Evolutionary conservation across 2,888 invertebrate species (phyloP), one percentile per base, ranked within the genome.

Genomic region (Leptinotarsa tumamoca): DNA sequence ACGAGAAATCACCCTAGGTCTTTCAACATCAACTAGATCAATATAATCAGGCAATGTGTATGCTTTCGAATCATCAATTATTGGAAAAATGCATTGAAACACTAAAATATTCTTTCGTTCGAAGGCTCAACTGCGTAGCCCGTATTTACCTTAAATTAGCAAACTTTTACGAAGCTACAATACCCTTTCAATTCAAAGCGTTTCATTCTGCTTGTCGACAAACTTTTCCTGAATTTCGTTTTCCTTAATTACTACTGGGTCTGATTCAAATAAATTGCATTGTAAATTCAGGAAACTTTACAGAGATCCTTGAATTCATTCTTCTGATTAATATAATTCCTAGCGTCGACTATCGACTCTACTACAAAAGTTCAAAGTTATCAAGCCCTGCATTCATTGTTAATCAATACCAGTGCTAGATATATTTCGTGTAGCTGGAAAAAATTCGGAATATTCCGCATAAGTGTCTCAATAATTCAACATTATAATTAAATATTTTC

Each of bases 141-240:
- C 82, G 84, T 83, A 84, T 84, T 81, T 82, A 84, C 84, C 84
- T 84, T 83, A 79, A 78, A 80, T 82, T 82, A 82, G 82, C 83
- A 83, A 85, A 85, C 82, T 84, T 84, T 83, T 79, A 79, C 79
- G 79, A 81, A 81, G 81, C 82, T 80, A 83, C 83, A 78, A 80
- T 83, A 83, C 83, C 81, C 79, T 80, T 81, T 81, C 77, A 77
- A 79, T 79, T 76, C 75, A 78, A 80, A 80, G 78, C 78, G 79
- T 78, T 76, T 79, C 77, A 74, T 79, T 78, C 73, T 66, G 76
- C 72, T 71, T 78, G 63, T 78, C n/a, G 54, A 54, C 54, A 72
- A 80, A 81, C 81, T 82, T 82, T 84, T 84, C 72, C 54, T 69
- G 61, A 17, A 54, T 69, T 56, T 78, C 43, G 51, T 68, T 66